Evolutionary conservation across 1,140 invertebrate genomes (phyloP), one percentile per base, ranked within the genome.

Genomic region (Lordiphosa collinella): DNA sequence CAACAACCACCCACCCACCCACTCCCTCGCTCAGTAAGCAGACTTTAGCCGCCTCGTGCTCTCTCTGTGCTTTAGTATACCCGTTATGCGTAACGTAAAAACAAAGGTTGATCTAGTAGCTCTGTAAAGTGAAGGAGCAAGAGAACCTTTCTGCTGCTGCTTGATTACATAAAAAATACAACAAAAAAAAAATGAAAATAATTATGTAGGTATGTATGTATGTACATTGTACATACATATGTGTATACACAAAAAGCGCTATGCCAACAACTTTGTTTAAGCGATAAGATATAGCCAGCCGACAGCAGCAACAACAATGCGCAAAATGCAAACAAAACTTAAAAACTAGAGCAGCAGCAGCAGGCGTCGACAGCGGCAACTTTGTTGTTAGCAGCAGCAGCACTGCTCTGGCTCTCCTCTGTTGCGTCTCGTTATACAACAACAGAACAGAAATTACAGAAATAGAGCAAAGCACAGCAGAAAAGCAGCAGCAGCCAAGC

Each of bases 161-260:
- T 49, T 76, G 71, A 82, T 82, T 80, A 80, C 62, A 80, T 82
- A 80, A 80, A 82, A 80, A 82, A n/a, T n/a, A n/a, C n/a, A n/a
- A n/a, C n/a, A n/a, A n/a, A n/a, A n/a, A n/a, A n/a, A n/a, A n/a
- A n/a, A n/a, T n/a, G n/a, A n/a, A n/a, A n/a, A 84, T 76, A 76
- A 80, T 82, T 82, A 82, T 82, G 76, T 71, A 67, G 22, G 34
- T 58, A 13, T 36, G 14, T 43, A 16, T 8, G 47, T 48, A 11
- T 29, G 13, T 46, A 25, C n/a, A n/a, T n/a, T n/a, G n/a, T n/a
- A n/a, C n/a, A n/a, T n/a, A n/a, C n/a, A n/a, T 64, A 37, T 53
- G n/a, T 49, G 36, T 41, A 49, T 31, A 54, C 38, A 25, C 29
- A 31, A n/a, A 16, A 34, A 52, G 47, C 38, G 38, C 44, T 57